Evolutionary conservation across 2,888 invertebrate species (phyloP), one percentile per base, ranked within the genome.

Genomic region (Pristionchus japonicus): DNA sequence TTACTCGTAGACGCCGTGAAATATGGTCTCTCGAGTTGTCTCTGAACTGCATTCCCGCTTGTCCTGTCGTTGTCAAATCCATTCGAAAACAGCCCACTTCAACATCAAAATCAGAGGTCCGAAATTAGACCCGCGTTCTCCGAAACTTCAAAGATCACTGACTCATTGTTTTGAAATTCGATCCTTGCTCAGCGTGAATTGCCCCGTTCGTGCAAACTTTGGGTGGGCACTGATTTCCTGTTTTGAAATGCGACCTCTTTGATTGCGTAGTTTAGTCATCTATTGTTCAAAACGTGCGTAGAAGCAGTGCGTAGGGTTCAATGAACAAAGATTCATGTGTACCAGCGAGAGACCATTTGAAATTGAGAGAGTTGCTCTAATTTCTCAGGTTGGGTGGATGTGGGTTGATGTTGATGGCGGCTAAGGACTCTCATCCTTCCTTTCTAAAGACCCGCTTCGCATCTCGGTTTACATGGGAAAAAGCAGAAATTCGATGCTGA

Each of bases 391-490:
- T 67, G 7, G 67, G n/a, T 15, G 43, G 43, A 67, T 67, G 67
- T 70, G 70, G 70, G 37, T 70, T 37, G 70, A 70, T 70, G 70
- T 70, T 13, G 64, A 31, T 57, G 57, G 23, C 9, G 20, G 9
- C 57, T 23, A 34, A 34, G 37, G 70, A 23, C 37, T 15, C 31
- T 31, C 23, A 1, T 17, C 15, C 64, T 2, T 11, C 20, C 70
- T 34, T 20, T 37, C 70, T 70, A 70, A 70, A 70, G 70, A 70
- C 70, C 70, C 64, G 27, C 64, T 74, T 40, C 37, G 70, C 70
- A 4, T 77, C 77, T 77, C 77, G n/a, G 43, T 77, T 77, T 77
- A 77, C 77, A 77, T 47, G 77, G 43, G 77, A 77, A 77, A 74
- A n/a, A 27, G 43, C 43, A 23, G 77, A 77, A 77, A 77, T 77